phyloP scores from a whole-genome alignment of 2,888 invertebrate genomes.

The Morpho deidamia region DNA sequence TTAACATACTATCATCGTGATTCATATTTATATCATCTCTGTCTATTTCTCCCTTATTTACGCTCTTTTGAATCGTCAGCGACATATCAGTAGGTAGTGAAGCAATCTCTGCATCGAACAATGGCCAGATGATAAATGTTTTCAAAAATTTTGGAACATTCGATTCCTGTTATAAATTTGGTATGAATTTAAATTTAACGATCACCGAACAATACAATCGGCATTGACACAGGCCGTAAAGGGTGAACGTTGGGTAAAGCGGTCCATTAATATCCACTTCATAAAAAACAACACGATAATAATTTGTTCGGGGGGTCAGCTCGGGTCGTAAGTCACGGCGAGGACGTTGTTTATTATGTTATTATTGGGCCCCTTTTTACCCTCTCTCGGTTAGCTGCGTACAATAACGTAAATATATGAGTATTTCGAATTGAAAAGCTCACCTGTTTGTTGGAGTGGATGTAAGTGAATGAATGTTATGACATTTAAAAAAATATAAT shows the following conservation, averaged over 20 bases:
- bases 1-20: no score
- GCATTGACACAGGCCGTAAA: constrained; percentile 4
- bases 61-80: no score
- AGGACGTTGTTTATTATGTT: constrained; percentile 36
- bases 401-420: constrained; percentile 2
- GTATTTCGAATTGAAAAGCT: not conserved
- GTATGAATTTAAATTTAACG: not conserved
- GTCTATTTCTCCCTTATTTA: no score
- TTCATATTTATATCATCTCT: no score
- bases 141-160: no score
- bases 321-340: constrained; percentile 29
- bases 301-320: constrained; percentile 29
- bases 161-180: no score
- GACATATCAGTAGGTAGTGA: no score
- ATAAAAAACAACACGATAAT: constrained; percentile 35
- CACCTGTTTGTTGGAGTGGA: not conserved
- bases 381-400: not conserved
- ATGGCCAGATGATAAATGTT: no score
- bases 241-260: constrained; percentile 9
- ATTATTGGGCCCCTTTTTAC: constrained; percentile 33
- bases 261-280: constrained; percentile 21
- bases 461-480: no score
- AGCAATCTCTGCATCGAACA: no score
- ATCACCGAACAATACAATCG: constrained; percentile 5
- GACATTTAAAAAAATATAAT: no score